Evolutionary conservation across 2,888 invertebrate species (phyloP).

Genomic region (Acleris emargana): DNA sequence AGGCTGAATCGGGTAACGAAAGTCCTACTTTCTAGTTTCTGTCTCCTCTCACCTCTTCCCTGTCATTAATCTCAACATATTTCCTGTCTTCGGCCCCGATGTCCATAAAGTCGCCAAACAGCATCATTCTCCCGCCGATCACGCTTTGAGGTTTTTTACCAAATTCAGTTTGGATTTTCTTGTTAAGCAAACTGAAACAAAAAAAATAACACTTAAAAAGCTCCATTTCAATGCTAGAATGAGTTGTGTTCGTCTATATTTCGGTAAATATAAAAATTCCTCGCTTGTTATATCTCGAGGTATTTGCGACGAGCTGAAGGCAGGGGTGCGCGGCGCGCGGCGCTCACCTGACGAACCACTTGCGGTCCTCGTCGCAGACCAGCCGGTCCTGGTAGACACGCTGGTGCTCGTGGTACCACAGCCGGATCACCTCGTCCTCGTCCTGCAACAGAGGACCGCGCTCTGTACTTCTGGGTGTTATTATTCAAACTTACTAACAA

Average conservation of each 20-base stretch:
- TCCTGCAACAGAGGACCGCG: conserved; percentile 56
- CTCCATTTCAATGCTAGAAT: too few relatives aligned
- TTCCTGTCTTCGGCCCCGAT: conserved; percentile 78
- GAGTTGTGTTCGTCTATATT: too few relatives aligned
- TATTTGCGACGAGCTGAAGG: too few relatives aligned
- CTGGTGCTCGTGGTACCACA: conserved; percentile 96
- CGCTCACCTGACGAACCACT: conserved; percentile 86
- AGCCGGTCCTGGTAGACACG: conserved; percentile 94
- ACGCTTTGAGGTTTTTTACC: conserved; percentile 74
- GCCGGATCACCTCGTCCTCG: conserved; percentile 85
- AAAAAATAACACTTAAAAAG: too few relatives aligned
- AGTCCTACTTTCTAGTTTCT: too few relatives aligned
- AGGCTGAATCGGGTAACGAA: too few relatives aligned
- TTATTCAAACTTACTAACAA: not conserved
- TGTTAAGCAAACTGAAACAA: conserved; percentile 72
- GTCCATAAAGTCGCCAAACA: conserved; percentile 88
- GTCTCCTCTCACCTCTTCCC: conserved; percentile 75
- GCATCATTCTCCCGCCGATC: conserved; percentile 78
- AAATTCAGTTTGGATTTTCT: conserved; percentile 84
- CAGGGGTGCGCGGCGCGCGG: too few relatives aligned
- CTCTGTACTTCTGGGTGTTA: not conserved
- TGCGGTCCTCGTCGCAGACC: conserved; percentile 89
- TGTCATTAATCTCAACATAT: conserved; percentile 86
- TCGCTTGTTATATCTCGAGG: too few relatives aligned
- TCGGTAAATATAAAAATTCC: too few relatives aligned